Conservation (phyloP, 2,797 vertebrate species). For the Onychomys torridus region DNA sequence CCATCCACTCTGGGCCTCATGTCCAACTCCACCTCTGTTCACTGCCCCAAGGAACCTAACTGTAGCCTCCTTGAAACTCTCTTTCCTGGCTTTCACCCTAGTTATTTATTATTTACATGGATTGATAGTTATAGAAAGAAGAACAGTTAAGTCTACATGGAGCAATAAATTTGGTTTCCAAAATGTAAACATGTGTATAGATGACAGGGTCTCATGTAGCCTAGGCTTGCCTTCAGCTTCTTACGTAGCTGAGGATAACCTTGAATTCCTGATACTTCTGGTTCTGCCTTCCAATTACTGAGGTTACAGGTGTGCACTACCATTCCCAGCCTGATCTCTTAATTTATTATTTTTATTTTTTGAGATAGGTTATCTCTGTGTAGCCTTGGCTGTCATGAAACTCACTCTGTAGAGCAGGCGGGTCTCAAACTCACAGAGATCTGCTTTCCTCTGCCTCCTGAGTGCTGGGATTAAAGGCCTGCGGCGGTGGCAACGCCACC, state of each 20-base stretch:
- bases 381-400: neutral
- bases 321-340: neutral
- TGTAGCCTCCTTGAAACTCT: neutral
- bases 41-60: neutral
- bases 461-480: too few relatives aligned
- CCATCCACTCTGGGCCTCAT: neutral
- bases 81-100: neutral
- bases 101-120: neutral
- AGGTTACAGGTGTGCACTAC: neutral
- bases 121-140: neutral
- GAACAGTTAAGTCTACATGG: neutral
- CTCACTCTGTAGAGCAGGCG: neutral
- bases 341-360: too few relatives aligned
- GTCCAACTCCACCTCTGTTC: neutral
- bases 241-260: neutral
- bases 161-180: neutral
- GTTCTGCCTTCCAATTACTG: neutral
- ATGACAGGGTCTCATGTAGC: neutral
- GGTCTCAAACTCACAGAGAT: neutral
- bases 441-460: too few relatives aligned
- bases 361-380: neutral
- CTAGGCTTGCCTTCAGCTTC: neutral
- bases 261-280: neutral
- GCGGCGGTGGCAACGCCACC: too few relatives aligned
- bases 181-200: neutral